phyloP scores from a whole-genome alignment of 2,888 invertebrate species.

The Timandra comae region DNA sequence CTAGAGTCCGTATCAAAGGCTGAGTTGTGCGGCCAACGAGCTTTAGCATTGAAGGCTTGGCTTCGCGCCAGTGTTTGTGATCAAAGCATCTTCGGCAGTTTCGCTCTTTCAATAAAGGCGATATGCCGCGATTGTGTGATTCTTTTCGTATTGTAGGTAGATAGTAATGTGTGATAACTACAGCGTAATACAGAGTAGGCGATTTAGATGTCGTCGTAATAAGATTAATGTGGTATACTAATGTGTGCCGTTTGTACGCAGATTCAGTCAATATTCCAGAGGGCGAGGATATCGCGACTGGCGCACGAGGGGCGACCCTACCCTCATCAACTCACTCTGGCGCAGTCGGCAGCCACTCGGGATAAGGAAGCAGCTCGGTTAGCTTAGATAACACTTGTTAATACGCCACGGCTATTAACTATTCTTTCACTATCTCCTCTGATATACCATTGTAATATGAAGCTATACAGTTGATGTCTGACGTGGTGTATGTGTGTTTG shows the following conservation, averaged over 20 bases:
- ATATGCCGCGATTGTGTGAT: constrained; percentile 34
- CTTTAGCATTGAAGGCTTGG: constrained; percentile 63
- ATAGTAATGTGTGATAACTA: constrained; percentile 24
- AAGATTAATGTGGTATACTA: neutral
- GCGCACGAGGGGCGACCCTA: constrained; percentile 82
- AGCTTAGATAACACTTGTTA: constrained; percentile 27
- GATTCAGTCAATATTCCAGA: constrained; percentile 78
- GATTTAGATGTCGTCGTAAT: constrained; percentile 5
- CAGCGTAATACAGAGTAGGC: constrained; percentile 20
- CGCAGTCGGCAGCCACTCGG: constrained; percentile 84
- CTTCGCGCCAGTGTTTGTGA: constrained; percentile 55
- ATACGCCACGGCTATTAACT: too few species aligned
- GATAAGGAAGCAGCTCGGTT: constrained; percentile 80
- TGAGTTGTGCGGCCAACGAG: constrained; percentile 53
- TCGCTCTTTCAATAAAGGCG: constrained; percentile 51
- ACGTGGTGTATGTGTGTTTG: constrained; percentile 1
- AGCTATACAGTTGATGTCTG: too few species aligned
- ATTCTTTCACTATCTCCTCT: too few species aligned
- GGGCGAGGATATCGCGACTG: constrained; percentile 82
- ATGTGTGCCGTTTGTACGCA: constrained; percentile 49
- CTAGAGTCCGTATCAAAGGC: constrained; percentile 55
- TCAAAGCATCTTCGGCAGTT: constrained; percentile 55
- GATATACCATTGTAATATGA: too few species aligned
- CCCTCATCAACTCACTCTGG: constrained; percentile 84
- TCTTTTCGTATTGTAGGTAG: constrained; percentile 50